phyloP scores from a whole-genome alignment of 2,888 invertebrate species.

The Apamea monoglypha region DNA sequence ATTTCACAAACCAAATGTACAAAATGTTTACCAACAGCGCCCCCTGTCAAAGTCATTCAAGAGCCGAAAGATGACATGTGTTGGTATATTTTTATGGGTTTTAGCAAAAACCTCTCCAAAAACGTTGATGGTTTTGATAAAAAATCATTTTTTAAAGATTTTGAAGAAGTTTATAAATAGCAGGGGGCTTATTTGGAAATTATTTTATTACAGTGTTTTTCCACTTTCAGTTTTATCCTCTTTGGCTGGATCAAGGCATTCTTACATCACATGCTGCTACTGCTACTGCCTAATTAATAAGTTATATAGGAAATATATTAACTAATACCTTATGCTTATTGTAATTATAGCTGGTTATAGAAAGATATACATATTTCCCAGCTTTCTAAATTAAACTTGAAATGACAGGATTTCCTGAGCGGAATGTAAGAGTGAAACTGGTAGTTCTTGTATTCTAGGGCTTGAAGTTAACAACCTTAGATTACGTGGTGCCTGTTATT shows the following conservation, averaged over 20 bases:
- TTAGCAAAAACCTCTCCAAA: background rate
- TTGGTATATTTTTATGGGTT: background rate
- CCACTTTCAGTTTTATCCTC: background rate
- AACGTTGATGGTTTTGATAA: background rate
- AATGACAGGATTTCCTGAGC: slow-evolving; percentile 23
- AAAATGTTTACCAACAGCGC: background rate
- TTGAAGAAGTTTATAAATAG: background rate
- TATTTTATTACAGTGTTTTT: background rate
- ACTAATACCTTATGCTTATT: background rate
- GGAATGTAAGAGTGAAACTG: slow-evolving; percentile 25
- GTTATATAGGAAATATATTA: background rate
- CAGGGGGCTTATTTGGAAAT: background rate
- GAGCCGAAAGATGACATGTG: background rate
- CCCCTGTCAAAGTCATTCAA: background rate
- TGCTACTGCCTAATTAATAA: background rate
- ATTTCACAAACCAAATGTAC: background rate
- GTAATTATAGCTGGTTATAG: background rate
- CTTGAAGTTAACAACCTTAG: background rate
- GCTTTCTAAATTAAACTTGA: slow-evolving; percentile 36
- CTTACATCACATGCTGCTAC: background rate
- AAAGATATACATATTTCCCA: slow-evolving; percentile 40
- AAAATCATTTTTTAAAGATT: background rate
- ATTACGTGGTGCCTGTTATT: background rate
- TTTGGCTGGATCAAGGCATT: background rate
- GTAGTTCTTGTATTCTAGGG: slow-evolving; percentile 26